Evolutionary conservation across 2,113 vertebrate genomes (phyloP).

Genomic region (Narcine bancroftii): DNA sequence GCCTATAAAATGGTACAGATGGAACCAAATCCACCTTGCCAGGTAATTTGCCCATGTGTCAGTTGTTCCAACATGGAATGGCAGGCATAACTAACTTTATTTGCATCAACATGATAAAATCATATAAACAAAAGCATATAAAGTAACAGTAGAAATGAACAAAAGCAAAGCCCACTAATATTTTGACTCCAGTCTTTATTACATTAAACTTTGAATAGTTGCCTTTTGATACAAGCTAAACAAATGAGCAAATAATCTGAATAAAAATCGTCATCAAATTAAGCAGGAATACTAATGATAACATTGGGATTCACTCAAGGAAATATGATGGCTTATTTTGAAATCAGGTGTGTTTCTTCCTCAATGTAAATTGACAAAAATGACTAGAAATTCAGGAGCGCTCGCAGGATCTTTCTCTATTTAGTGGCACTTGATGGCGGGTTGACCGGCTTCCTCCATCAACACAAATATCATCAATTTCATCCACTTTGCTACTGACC

Average conservation of each 20-base stretch:
- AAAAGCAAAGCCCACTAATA: neutral
- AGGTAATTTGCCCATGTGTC: neutral
- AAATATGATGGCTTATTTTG: neutral
- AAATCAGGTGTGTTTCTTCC: neutral
- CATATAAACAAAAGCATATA: slow-evolving; percentile 27
- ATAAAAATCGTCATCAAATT: neutral
- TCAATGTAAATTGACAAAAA: neutral
- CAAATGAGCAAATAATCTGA: too few species aligned
- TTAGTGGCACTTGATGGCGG: too few species aligned
- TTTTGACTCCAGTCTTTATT: neutral
- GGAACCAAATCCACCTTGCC: neutral
- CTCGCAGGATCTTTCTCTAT: too few species aligned
- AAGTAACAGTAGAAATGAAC: neutral
- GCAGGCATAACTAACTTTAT: slow-evolving; percentile 38
- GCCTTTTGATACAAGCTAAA: neutral
- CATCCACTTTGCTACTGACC: too few species aligned
- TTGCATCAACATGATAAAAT: slow-evolving; percentile 51
- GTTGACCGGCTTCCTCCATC: too few species aligned
- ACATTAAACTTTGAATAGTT: neutral
- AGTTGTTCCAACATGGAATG: neutral
- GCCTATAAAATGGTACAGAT: slow-evolving; percentile 4
- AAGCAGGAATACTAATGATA: neutral
- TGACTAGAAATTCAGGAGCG: neutral
- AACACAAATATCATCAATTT: too few species aligned
- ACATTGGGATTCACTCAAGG: neutral